Conservation (phyloP, 2,113 vertebrate genomes). For the Prietella phreatophila region DNA sequence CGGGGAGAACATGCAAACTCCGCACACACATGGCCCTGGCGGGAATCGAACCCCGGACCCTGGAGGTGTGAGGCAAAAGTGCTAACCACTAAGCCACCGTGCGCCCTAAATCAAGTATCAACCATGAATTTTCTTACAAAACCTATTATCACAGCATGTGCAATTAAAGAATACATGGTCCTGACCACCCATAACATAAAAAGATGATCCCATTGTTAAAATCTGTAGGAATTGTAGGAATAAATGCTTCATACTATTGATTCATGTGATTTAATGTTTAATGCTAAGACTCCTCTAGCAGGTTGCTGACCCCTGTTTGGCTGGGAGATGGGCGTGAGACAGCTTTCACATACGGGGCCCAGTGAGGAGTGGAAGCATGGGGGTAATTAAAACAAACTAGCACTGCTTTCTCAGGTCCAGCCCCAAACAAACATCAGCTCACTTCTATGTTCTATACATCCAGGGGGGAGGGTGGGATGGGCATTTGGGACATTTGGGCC, state of each 20-base stretch:
- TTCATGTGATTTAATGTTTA: background rate
- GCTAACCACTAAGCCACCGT: too few species aligned
- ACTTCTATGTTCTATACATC: too few species aligned
- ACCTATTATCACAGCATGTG: background rate
- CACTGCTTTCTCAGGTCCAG: slow-evolving; percentile 46
- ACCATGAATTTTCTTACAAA: background rate
- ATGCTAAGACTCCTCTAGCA: background rate
- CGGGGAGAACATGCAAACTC: too few species aligned
- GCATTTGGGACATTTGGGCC: slow-evolving; percentile 41
- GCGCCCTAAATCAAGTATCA: too few species aligned
- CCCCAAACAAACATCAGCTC: slow-evolving; percentile 52
- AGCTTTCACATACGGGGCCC: slow-evolving; percentile 52
- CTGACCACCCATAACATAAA: background rate
- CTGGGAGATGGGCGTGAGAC: slow-evolving; percentile 39
- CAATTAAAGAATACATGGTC: background rate
- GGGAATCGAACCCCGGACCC: too few species aligned
- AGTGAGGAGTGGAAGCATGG: slow-evolving; percentile 50
- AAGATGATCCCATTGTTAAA: background rate
- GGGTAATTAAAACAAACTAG: slow-evolving; percentile 64
- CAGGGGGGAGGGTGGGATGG: too few species aligned
- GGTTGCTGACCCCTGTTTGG: slow-evolving; percentile 25
- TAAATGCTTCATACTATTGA: background rate
- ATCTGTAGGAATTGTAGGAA: too few species aligned
- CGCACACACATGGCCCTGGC: too few species aligned
- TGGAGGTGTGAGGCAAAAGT: too few species aligned